Evolutionary conservation across 2,797 vertebrate species (phyloP).

Genomic region (Myripristis murdjan): DNA sequence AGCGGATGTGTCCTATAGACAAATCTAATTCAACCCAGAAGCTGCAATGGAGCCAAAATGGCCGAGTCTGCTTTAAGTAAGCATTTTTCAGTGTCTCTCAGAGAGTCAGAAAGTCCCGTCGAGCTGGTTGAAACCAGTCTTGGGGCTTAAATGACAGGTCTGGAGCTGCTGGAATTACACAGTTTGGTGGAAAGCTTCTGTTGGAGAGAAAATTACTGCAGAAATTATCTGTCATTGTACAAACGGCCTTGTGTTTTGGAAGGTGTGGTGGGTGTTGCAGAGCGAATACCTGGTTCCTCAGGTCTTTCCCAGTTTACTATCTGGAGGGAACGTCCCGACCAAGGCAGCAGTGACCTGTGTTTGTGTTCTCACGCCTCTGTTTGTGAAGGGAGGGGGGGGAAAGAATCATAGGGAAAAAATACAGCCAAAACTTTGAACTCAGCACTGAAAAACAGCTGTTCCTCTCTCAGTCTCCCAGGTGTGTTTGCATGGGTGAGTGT

Average conservation of each 20-base stretch:
- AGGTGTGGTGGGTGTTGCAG: conserved; percentile 19
- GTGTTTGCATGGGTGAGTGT: conserved; percentile 35
- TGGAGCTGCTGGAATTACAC: conserved; percentile 67
- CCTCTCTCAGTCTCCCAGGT: conserved; percentile 27
- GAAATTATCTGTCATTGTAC: conserved; percentile 55
- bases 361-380: conserved; percentile 40
- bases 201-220: conserved; percentile 41
- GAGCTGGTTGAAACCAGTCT: conserved; percentile 73
- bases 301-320: conserved; percentile 14
- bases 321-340: background rate
- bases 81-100: conserved; percentile 6
- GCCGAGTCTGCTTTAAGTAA: conserved; percentile 25
- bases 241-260: conserved; percentile 21
- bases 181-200: conserved; percentile 51
- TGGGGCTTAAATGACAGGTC: conserved; percentile 62
- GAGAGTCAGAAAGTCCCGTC: conserved; percentile 59
- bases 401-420: conserved; percentile 1
- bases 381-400: background rate
- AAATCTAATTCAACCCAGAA: conserved; percentile 16
- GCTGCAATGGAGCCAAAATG: conserved; percentile 8
- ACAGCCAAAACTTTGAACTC: conserved; percentile 31
- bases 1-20: conserved; percentile 11
- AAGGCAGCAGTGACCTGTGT: conserved; percentile 2
- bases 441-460: conserved; percentile 60
- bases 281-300: background rate